phyloP scores from a whole-genome alignment of 2,113 vertebrate genomes.

The Gila orcuttii region DNA sequence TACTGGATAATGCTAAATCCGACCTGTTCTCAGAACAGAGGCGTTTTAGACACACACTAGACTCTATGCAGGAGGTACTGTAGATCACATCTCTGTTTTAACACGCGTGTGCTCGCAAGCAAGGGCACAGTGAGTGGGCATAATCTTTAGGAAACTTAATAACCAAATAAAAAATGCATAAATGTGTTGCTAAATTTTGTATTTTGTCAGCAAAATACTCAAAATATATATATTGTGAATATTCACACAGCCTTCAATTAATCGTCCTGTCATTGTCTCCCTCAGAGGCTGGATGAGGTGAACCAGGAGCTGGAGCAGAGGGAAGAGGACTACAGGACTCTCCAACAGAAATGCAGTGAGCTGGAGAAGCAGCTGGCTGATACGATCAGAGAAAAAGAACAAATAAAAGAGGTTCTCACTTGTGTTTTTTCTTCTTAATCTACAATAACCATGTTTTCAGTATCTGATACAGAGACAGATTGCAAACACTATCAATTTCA shows the following conservation, averaged over 20 bases:
- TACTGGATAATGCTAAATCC: constrained; percentile 69
- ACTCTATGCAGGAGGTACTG: constrained; percentile 74
- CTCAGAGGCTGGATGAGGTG: constrained; percentile 74
- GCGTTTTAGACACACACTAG: constrained; percentile 67
- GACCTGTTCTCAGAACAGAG: constrained; percentile 74
- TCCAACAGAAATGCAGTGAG: constrained; percentile 65
- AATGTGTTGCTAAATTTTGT: neutral
- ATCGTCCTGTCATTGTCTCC: neutral
- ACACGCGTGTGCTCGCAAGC: too few species aligned
- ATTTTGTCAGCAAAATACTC: neutral
- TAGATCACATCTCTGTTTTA: neutral
- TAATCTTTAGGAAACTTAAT: neutral
- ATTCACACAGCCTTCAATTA: neutral
- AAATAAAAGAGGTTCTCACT: constrained; percentile 57
- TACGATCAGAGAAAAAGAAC: constrained; percentile 57
- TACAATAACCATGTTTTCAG: neutral
- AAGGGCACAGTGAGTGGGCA: too few species aligned
- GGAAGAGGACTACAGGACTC: constrained; percentile 60
- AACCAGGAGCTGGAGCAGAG: constrained; percentile 70
- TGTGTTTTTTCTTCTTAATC: neutral
- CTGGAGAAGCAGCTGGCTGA: constrained; percentile 67
- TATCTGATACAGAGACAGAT: neutral
- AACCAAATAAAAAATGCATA: neutral
- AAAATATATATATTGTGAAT: neutral
- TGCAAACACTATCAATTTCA: neutral